phyloP scores from a whole-genome alignment of 2,888 invertebrate species.

The Idaea aversata region DNA sequence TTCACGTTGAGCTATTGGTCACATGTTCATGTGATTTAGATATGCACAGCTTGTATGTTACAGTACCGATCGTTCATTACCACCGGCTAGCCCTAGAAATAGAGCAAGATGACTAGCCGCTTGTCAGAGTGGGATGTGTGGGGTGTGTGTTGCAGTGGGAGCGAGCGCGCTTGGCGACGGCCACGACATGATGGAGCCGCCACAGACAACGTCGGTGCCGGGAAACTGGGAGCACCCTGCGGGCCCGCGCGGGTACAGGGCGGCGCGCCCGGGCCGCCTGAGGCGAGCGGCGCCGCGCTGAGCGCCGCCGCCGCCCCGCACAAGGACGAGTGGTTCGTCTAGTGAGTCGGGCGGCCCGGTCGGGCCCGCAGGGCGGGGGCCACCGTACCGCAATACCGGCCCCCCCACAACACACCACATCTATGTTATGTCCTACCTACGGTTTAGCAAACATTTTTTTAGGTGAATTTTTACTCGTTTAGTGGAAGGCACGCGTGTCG shows the following conservation, averaged over 20 bases:
- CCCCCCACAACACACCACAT: slow-evolving; percentile 42
- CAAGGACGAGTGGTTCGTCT: slow-evolving; percentile 97
- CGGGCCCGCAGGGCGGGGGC: slow-evolving; percentile 69
- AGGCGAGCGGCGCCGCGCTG: slow-evolving; percentile 94
- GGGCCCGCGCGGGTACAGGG: slow-evolving; percentile 86
- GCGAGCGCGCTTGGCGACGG: slow-evolving; percentile 56
- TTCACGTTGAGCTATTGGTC: too few species aligned
- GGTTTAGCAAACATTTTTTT: slow-evolving; percentile 71
- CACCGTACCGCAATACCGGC: slow-evolving; percentile 65
- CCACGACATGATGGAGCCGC: slow-evolving; percentile 78
- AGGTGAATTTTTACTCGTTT: slow-evolving; percentile 75
- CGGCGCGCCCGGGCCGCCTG: slow-evolving; percentile 94
- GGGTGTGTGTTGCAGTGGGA: slow-evolving; percentile 28
- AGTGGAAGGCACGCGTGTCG: slow-evolving; percentile 67
- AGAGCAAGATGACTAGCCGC: too few species aligned
- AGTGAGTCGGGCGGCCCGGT: slow-evolving; percentile 72
- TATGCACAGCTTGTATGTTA: too few species aligned
- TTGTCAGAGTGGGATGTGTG: background rate
- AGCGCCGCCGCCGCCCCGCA: slow-evolving; percentile 87
- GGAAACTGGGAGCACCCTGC: slow-evolving; percentile 98
- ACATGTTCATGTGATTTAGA: too few species aligned
- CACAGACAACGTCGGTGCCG: slow-evolving; percentile 79
- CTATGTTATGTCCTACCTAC: slow-evolving; percentile 62
- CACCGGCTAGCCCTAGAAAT: too few species aligned
- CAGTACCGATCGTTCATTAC: too few species aligned